These are phyloP conservation scores for Tragelaphus strepsiceros DNA, from an alignment of 2,113 vertebrate genomes.

Conservation along the genomic window DNA sequence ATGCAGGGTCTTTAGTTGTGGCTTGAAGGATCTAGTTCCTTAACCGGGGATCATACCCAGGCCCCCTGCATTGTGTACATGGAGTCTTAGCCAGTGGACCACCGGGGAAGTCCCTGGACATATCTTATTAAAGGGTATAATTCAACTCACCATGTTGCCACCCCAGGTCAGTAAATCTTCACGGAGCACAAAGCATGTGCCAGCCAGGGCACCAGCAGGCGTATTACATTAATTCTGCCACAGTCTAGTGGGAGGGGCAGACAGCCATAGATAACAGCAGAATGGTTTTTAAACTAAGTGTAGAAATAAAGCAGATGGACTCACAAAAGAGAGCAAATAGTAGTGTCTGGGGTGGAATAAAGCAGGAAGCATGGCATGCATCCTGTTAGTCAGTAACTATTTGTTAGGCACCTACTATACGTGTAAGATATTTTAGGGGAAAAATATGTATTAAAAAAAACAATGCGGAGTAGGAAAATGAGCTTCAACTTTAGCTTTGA, in stretches of 20 bases:
- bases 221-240: neutral
- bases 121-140: neutral
- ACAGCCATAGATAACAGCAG: neutral
- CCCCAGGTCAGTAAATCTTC: neutral
- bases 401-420: neutral
- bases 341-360: neutral
- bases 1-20: neutral
- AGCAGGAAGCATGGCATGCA: neutral
- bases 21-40: neutral
- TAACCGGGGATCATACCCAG: neutral
- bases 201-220: neutral
- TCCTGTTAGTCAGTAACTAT: neutral
- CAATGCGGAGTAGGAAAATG: neutral
- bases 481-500: neutral
- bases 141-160: neutral
- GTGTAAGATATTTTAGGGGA: neutral
- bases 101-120: neutral
- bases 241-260: neutral
- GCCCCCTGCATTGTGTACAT: neutral
- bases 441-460: neutral
- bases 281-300: neutral
- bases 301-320: neutral
- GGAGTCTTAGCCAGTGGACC: neutral
- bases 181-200: neutral
- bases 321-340: neutral